phyloP scores from a whole-genome alignment of 2,113 vertebrate species.

The Pontoporia blainvillei region DNA sequence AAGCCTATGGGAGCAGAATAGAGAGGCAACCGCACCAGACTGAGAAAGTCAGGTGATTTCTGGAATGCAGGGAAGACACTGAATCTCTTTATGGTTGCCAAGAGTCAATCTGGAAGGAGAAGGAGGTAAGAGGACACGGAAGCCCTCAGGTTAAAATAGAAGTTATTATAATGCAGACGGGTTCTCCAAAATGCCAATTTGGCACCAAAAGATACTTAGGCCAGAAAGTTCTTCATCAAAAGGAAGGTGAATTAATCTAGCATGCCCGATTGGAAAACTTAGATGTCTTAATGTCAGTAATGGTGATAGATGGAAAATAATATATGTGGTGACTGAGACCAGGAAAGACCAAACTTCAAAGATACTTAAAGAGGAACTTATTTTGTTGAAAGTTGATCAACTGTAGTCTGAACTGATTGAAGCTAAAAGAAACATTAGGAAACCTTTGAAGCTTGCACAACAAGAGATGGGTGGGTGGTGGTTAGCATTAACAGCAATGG shows the following conservation, averaged over 20 bases:
- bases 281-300: background rate
- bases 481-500: no score
- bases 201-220: background rate
- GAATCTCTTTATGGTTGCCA: background rate
- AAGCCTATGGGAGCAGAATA: fast-evolving
- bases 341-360: background rate
- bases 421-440: background rate
- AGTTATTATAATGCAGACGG: background rate
- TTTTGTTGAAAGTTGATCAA: background rate
- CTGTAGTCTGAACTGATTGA: background rate
- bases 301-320: background rate
- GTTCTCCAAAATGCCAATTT: background rate
- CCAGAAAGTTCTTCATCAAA: background rate
- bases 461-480: background rate
- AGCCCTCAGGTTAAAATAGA: background rate
- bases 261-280: background rate
- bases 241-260: background rate
- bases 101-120: background rate
- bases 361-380: background rate
- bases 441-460: background rate
- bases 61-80: background rate
- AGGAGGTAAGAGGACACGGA: background rate
- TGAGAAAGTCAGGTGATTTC: background rate
- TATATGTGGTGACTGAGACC: background rate
- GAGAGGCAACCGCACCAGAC: fast-evolving